These are phyloP conservation scores for Nothobranchius kuhntae DNA, from an alignment of 2,113 vertebrate species.

Conservation along the genomic window DNA sequence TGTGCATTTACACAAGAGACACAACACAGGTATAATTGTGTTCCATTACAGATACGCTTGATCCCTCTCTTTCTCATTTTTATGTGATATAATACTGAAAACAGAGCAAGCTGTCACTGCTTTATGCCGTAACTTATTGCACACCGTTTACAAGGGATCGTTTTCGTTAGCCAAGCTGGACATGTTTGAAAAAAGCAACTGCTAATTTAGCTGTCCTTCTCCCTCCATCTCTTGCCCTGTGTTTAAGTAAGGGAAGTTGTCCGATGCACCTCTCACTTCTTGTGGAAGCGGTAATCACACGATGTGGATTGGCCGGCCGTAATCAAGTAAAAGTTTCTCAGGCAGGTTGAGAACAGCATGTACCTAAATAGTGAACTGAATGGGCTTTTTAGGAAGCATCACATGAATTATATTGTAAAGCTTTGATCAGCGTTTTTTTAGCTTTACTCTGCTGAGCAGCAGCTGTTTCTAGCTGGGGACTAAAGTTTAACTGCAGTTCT, in stretches of 20 bases:
- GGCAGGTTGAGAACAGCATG: constrained; percentile 2
- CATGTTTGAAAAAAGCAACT: constrained; percentile 24
- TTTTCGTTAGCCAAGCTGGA: constrained; percentile 64
- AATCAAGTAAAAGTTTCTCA: constrained; percentile 75
- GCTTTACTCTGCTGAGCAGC: constrained; percentile 5
- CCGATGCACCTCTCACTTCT: constrained; percentile 65
- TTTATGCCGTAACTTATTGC: constrained; percentile 55
- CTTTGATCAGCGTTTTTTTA: constrained; percentile 13
- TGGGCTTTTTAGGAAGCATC: neutral
- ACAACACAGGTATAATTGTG: neutral
- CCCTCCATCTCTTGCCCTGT: constrained; percentile 61
- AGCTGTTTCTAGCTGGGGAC: constrained; percentile 3
- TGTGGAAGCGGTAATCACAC: constrained; percentile 63
- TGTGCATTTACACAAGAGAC: constrained; percentile 15
- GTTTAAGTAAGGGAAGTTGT: constrained; percentile 63
- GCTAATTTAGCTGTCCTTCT: constrained; percentile 66
- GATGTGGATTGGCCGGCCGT: constrained; percentile 54
- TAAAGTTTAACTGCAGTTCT: constrained; percentile 15
- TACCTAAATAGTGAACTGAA: neutral
- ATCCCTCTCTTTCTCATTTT: constrained; percentile 30
- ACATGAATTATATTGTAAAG: constrained; percentile 7
- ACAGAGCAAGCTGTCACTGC: constrained; percentile 32
- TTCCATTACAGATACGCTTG: constrained; percentile 59
- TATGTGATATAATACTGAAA: constrained; percentile 10
- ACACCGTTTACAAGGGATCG: constrained; percentile 47